Evolutionary conservation across 2,888 invertebrate species (phyloP).

Genomic region (Lomographa bimaculata): DNA sequence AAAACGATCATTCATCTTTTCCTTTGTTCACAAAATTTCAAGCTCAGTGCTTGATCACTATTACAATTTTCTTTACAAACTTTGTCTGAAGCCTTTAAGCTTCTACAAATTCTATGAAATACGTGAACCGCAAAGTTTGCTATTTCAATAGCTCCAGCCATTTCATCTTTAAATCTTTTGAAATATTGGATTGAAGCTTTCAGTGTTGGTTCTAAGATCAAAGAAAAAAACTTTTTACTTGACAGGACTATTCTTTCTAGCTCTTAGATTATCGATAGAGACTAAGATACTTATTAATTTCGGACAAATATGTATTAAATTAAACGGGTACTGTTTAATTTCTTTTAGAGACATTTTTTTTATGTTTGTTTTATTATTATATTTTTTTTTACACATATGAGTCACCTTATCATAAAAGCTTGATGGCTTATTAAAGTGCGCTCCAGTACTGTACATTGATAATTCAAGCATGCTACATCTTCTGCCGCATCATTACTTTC

Average conservation of each 20-base stretch:
- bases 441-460: too few species aligned
- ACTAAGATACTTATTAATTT: too few species aligned
- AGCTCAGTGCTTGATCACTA: conserved; percentile 1
- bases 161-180: conserved; percentile 30
- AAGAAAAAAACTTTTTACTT: conserved; percentile 1
- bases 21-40: conserved; percentile 12
- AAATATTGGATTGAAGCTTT: conserved; percentile 22
- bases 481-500: too few species aligned
- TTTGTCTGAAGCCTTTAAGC: conserved; percentile 4
- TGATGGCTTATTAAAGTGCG: too few species aligned
- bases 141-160: conserved; percentile 17
- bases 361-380: too few species aligned
- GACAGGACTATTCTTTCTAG: not conserved
- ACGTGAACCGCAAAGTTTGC: conserved; percentile 14
- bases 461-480: too few species aligned
- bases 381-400: too few species aligned
- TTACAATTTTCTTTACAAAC: conserved; percentile 9
- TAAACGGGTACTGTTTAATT: too few species aligned
- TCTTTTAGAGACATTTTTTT: too few species aligned
- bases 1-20: not conserved
- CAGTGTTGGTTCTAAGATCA: conserved; percentile 23
- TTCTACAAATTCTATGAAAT: conserved; percentile 12
- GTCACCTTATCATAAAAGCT: too few species aligned
- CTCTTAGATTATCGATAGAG: not conserved
- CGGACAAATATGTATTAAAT: too few species aligned